These are phyloP conservation scores for Lepilemur septentrionalis DNA, from an alignment of 2,797 vertebrate species.

Conservation along the genomic window DNA sequence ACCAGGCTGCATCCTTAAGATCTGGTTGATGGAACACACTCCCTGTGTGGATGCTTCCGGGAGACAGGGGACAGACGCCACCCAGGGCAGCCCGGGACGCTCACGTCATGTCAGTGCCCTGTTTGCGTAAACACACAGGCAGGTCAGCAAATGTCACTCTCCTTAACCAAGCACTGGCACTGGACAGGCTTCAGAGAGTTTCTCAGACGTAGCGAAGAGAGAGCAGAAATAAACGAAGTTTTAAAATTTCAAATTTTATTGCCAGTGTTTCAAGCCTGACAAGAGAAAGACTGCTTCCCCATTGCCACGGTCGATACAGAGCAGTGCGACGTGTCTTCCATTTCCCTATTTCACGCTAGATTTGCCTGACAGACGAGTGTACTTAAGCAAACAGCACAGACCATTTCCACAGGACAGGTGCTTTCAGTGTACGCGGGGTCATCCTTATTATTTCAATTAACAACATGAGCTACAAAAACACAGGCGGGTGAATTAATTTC, in stretches of 20 bases:
- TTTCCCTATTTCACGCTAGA: conserved; percentile 85
- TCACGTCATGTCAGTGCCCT: not conserved
- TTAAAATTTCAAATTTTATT: conserved; percentile 73
- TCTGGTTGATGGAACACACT: not conserved
- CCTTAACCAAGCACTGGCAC: not conserved
- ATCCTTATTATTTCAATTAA: conserved; percentile 89
- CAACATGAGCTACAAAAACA: conserved; percentile 86
- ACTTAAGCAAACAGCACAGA: conserved; percentile 85
- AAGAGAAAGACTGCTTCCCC: conserved; percentile 77
- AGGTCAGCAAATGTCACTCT: not conserved
- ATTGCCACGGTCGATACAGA: conserved; percentile 74
- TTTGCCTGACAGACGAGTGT: conserved; percentile 85
- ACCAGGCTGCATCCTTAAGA: not conserved
- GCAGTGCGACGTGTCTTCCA: conserved; percentile 79
- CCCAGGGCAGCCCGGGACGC: not conserved
- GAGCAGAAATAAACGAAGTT: conserved; percentile 78
- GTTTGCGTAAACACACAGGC: not conserved
- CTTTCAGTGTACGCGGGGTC: conserved; percentile 83
- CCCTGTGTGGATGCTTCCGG: not conserved
- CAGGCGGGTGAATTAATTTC: conserved; percentile 86
- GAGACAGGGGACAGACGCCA: too few relatives aligned
- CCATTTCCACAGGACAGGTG: conserved; percentile 86
- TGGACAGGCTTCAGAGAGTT: conserved; percentile 55
- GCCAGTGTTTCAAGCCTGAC: conserved; percentile 72
- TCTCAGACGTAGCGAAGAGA: conserved; percentile 54